Evolutionary conservation across 1,140 invertebrate genomes (phyloP).

Genomic region (Drosophila sechellia): DNA sequence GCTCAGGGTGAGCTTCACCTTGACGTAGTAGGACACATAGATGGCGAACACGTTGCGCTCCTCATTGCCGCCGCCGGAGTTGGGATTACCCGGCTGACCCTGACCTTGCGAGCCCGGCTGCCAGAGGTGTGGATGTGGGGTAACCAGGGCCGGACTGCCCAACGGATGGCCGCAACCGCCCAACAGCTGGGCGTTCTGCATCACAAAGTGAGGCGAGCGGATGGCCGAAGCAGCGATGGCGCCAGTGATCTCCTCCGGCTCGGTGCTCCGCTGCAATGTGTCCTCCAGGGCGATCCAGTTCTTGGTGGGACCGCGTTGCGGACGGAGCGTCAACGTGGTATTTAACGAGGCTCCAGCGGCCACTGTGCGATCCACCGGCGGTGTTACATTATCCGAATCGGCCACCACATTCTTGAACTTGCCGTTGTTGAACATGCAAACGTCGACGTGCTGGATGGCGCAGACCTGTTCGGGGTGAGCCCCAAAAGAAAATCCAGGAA

Average conservation of each 20-base stretch:
- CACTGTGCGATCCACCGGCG: slow-evolving; percentile 83
- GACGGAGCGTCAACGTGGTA: slow-evolving; percentile 88
- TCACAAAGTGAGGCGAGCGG: slow-evolving; percentile 67
- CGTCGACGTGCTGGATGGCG: slow-evolving; percentile 98
- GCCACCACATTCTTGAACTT: slow-evolving; percentile 99
- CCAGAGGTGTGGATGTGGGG: slow-evolving; percentile 42
- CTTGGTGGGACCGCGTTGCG: slow-evolving; percentile 87
- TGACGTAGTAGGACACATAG: slow-evolving; percentile 95
- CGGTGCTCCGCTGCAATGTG: slow-evolving; percentile 76
- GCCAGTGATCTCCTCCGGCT: slow-evolving; percentile 81
- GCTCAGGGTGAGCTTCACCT: slow-evolving; percentile 92
- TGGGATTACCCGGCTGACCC: not conserved
- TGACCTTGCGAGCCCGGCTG: slow-evolving; percentile 9
- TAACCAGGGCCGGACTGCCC: slow-evolving; percentile 59
- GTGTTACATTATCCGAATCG: slow-evolving; percentile 88
- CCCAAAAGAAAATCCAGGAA: not conserved
- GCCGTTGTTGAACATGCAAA: slow-evolving; percentile 99
- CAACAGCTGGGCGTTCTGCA: slow-evolving; percentile 54
- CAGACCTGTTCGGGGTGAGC: slow-evolving; percentile 87
- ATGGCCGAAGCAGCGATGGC: slow-evolving; percentile 80
- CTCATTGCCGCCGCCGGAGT: slow-evolving; percentile 76
- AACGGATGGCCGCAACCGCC: slow-evolving; percentile 24
- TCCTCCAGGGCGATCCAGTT: slow-evolving; percentile 84
- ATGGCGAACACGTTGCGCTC: slow-evolving; percentile 94
- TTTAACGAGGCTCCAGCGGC: slow-evolving; percentile 87